Evolutionary conservation across 2,888 invertebrate species (phyloP).

Genomic region (Zaprionus lineosus): DNA sequence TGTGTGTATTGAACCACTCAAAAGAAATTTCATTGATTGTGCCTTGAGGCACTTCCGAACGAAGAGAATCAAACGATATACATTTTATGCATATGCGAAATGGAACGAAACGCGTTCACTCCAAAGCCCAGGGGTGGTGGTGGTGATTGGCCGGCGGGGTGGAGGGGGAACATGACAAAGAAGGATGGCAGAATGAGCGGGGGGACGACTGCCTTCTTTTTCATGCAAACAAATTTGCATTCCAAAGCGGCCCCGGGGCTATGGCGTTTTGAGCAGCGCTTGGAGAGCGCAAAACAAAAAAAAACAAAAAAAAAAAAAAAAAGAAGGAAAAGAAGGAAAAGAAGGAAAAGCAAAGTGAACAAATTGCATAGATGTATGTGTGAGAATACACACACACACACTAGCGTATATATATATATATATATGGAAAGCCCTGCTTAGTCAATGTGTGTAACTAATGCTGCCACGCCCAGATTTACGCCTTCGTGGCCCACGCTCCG

Average conservation of each 20-base stretch:
- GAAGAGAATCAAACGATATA: constrained; percentile 21
- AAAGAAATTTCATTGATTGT: not conserved
- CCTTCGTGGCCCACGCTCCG: constrained; percentile 9
- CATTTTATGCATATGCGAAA: constrained; percentile 63
- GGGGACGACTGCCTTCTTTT: constrained; percentile 61
- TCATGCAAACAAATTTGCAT: constrained; percentile 75
- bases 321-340: constrained; percentile 24
- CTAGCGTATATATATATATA: not conserved
- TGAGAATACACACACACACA: not conserved
- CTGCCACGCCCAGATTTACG: constrained; percentile 8
- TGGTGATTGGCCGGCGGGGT: not conserved
- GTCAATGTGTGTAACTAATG: constrained; percentile 17
- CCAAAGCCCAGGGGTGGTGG: constrained; percentile 26
- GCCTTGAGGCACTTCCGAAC: constrained; percentile 17
- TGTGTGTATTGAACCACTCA: constrained; percentile 7
- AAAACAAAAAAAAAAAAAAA: constrained; percentile 15
- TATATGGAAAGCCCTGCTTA: constrained; percentile 6
- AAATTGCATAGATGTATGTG: constrained; percentile 44
- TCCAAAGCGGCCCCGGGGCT: constrained; percentile 58
- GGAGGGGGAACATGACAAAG: constrained; percentile 1
- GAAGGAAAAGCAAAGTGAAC: constrained; percentile 47
- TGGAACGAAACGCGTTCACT: constrained; percentile 61
- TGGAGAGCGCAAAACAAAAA: constrained; percentile 55
- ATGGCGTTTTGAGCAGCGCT: constrained; percentile 33
- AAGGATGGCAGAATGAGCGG: constrained; percentile 4